A percentile compares a stretch with the other conserved stretches of the same genome.
Conservation (phyloP, 2,797 vertebrate species). For the Perodicticus potto region DNA sequence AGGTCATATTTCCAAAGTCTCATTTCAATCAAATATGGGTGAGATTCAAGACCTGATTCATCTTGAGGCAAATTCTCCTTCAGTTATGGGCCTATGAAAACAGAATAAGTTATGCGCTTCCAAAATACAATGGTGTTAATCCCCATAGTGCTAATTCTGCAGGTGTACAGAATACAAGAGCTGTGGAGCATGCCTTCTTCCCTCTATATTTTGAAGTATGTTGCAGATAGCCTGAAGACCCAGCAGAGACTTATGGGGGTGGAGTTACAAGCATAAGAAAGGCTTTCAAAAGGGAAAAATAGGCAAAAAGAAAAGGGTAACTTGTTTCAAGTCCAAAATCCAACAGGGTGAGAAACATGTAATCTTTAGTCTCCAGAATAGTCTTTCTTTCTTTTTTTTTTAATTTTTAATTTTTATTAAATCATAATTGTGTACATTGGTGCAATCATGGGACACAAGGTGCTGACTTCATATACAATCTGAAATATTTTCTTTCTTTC, state of each 20-base stretch:
- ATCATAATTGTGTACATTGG: too few species aligned
- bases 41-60: not conserved
- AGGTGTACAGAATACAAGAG: too few species aligned
- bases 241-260: too few species aligned
- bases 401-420: too few species aligned
- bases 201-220: too few species aligned
- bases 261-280: not conserved
- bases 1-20: not conserved
- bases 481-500: too few species aligned
- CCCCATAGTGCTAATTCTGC: too few species aligned
- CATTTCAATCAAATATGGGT: not conserved
- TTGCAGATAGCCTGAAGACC: too few species aligned
- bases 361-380: not conserved
- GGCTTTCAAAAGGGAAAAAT: not conserved
- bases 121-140: not conserved
- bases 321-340: not conserved
- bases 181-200: too few species aligned
- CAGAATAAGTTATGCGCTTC: not conserved
- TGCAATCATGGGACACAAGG: too few species aligned
- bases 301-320: not conserved
- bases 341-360: not conserved
- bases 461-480: too few species aligned
- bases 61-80: not conserved
- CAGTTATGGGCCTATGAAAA: not conserved
- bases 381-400: too few species aligned